Base-by-base conservation (phyloP, 2,797 vertebrate species). In the Crypturellus tataupa region DNA sequence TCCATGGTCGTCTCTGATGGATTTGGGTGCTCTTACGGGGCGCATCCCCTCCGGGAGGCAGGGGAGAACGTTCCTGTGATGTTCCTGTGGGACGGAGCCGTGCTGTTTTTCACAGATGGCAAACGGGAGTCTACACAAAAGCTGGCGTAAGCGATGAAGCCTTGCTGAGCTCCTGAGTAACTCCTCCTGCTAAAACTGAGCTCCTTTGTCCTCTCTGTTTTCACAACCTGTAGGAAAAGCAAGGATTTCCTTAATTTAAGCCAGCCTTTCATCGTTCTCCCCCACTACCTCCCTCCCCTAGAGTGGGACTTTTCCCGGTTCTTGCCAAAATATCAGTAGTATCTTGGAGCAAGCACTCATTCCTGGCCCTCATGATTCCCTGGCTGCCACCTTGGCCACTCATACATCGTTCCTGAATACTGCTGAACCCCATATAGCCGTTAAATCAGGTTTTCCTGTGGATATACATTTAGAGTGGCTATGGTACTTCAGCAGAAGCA, bases 401-500 rank as follows among this genome's bases (percentile, higher is more conserved):
- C 2, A 0, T 21, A 73, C 39, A 23, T 56, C 70, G 85, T 89
- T 76, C 76, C 87, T 78, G 78, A 51, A 27, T 88, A n/a, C 79
- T 89, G 71, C 60, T 90, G 59, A 69, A 20, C 49, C 87, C 49
- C 27, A 9, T 53, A 69, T 44, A 75, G 60, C 44, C 47, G 44
- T 84, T 87, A 90, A 84, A 51, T 47, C 70, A 85, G 85, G 55
- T 85, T 91, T 94, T 49, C 75, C 53, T 81, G 33, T 70, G 59
- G 19, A 39, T 89, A 44, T 97, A 93, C 89, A 44, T 70, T 85
- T 83, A 40, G 27, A 64, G 51, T 81, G 83, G 44, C 51, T 47
- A 46, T 63, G 72, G 40, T 73, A 75, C 69, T 86, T 84, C 25
- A 82, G 60, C 14, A 91, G 91, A 91, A 92, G 64, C 44, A 87